Evolutionary conservation across 1,140 invertebrate genomes (phyloP).

Genomic region (Tribolium madens): DNA sequence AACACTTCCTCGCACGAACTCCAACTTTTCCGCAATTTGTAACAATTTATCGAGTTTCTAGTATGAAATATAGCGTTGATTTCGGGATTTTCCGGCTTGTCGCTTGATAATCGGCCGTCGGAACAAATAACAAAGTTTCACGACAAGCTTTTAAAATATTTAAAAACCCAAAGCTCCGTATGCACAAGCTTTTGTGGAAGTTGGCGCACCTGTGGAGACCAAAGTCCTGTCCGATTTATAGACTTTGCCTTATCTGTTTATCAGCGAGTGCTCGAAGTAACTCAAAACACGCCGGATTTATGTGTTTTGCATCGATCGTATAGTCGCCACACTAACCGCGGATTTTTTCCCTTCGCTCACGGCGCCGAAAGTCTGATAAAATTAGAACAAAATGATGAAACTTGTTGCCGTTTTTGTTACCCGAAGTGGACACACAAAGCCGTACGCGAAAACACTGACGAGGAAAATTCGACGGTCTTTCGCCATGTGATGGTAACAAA

Average conservation of each 20-base stretch:
- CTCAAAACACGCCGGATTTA: no score
- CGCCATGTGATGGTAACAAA: constrained; percentile 25
- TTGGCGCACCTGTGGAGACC: background rate
- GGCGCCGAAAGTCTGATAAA: background rate
- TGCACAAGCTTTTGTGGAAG: background rate
- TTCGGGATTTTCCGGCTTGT: background rate
- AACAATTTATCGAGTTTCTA: background rate
- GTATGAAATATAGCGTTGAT: no score
- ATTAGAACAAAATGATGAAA: background rate
- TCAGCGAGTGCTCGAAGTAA: background rate
- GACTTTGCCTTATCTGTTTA: background rate
- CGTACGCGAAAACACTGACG: background rate
- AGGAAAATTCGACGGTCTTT: constrained; percentile 10
- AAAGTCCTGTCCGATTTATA: background rate
- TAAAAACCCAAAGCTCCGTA: background rate
- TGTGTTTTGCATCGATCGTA: no score
- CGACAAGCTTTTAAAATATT: background rate
- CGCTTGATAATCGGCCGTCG: background rate
- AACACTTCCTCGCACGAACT: background rate
- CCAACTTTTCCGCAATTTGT: background rate
- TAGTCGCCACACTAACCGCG: no score
- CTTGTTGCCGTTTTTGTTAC: background rate
- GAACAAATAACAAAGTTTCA: background rate
- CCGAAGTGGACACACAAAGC: background rate
- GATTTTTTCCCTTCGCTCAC: no score